Conservation (phyloP, 2,888 invertebrate genomes). For the Tanytarsus gracilentus region DNA sequence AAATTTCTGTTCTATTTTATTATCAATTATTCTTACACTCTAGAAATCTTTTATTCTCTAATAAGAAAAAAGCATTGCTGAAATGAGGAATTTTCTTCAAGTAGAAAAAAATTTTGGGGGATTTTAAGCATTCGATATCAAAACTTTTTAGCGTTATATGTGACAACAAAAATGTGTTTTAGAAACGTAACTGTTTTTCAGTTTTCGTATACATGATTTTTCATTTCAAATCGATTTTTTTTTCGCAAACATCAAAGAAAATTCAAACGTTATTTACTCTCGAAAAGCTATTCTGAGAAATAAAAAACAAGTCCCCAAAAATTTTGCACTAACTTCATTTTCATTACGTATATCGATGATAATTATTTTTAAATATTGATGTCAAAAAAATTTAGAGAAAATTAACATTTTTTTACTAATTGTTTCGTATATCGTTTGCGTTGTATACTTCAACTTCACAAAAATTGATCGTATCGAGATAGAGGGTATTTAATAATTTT, state of each 20-base stretch:
- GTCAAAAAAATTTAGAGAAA: no score
- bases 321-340: neutral
- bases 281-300: neutral
- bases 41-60: neutral
- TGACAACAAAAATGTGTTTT: constrained; percentile 7
- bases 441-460: no score
- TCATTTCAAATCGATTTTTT: neutral
- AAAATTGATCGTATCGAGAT: no score
- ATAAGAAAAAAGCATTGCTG: constrained; percentile 7
- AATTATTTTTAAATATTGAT: no score
- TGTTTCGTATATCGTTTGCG: no score
- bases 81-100: neutral
- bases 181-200: constrained; percentile 22
- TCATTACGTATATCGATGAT: no score
- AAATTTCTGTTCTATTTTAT: neutral
- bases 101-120: neutral
- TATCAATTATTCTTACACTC: neutral
- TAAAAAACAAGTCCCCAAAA: neutral
- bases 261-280: neutral
- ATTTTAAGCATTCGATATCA: neutral
- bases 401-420: no score
- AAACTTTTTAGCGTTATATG: neutral
- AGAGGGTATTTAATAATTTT: no score
- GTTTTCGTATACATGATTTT: constrained; percentile 22
- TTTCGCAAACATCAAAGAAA: neutral